Base-by-base conservation (phyloP, 2,113 vertebrate species). In the Phyllopteryx taeniolatus region DNA sequence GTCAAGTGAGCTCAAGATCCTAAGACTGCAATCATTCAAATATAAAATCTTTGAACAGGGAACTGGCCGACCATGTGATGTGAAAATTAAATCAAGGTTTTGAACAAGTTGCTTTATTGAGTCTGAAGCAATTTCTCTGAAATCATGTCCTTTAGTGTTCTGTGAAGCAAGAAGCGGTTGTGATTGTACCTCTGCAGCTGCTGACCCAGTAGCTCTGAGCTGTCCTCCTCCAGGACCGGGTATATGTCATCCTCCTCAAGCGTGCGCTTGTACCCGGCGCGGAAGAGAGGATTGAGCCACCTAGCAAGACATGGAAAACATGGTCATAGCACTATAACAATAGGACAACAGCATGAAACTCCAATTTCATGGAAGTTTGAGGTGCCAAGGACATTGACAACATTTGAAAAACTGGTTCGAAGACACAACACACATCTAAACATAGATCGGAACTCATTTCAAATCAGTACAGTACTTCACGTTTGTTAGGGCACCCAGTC, bases 181-280 rank as follows among this genome's bases (percentile, higher is more conserved):
- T 8, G 31, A 8, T 54, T 44, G 31, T 91, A 99, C 97, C 95
- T 89, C 71, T 96, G 94, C 47, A 99, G 83, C 1, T 94, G 90
- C 63, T 95, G 93, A 22, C 97, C 97, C 19, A 97, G 91, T 27
- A 65, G 89, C 75, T 94, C 90, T 0, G 96, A 99, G 43, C 89
- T 77, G 79, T 98, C 96, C 79, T 96, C 94, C 0, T 91, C 83
- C 19, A 97, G 92, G 71, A 99, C 93, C 12, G 93, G 89, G 57
- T 92, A 99, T 95, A 99, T 94, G 76, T 99, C 97, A 93, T 97
- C 93, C 90, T 98, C 96, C 78, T 97, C 95, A 74, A 99, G 88
- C 59, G 79, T 93, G 70, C 94, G 91, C 75, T 96, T 96, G 87
- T 93, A 94, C 15, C 96, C 97, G 0, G 53, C 90, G 67, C 87